Conservation (phyloP, 2,113 vertebrate genomes). For the Jacana jacana region DNA sequence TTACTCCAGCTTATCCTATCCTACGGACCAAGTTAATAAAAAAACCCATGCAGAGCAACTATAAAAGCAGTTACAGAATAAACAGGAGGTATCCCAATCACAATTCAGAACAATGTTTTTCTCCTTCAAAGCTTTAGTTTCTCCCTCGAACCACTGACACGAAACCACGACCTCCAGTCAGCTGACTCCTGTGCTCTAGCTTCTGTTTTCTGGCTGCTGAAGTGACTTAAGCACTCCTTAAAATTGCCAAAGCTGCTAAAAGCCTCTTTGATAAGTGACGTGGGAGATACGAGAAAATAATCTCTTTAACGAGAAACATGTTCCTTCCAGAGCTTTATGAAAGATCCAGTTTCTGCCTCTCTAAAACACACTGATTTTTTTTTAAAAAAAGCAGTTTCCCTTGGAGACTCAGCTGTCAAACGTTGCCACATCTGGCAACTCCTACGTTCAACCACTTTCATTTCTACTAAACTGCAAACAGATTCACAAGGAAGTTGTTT, state of each 20-base stretch:
- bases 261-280: neutral
- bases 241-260: constrained; percentile 10
- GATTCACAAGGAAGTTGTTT: neutral
- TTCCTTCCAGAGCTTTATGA: neutral
- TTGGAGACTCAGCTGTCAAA: neutral
- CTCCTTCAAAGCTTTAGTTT: neutral
- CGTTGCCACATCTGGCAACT: neutral
- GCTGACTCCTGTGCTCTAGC: neutral
- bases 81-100: neutral
- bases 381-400: neutral
- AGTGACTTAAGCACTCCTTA: constrained; percentile 21
- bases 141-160: neutral
- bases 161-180: neutral
- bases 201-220: neutral
- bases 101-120: neutral
- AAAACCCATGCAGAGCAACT: accelerated
- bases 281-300: neutral
- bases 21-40: neutral
- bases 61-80: neutral
- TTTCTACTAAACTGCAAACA: neutral
- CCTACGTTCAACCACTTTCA: accelerated
- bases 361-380: neutral
- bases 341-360: neutral
- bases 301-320: neutral
- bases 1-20: neutral